Evolutionary conservation across 2,888 invertebrate species (phyloP).

Genomic region (Scaptomyza flava): DNA sequence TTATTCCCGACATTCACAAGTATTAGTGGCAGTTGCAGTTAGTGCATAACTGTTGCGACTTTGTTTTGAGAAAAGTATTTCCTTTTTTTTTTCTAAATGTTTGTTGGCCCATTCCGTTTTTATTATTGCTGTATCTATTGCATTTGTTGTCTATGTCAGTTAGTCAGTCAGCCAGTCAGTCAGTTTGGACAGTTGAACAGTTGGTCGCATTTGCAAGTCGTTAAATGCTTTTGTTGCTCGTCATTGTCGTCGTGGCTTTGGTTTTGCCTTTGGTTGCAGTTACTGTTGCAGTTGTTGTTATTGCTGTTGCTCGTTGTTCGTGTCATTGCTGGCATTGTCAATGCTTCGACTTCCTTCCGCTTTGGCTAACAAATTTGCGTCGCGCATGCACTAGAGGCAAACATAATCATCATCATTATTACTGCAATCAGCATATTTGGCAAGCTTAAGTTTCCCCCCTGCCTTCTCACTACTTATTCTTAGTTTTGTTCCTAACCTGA

Average conservation of each 20-base stretch:
- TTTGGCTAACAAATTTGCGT: constrained; percentile 77
- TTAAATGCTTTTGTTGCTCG: constrained; percentile 73
- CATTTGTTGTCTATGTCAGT: constrained; percentile 66
- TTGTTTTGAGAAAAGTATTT: constrained; percentile 1
- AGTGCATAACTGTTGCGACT: constrained; percentile 28
- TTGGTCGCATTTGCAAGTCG: constrained; percentile 72
- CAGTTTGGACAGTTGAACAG: constrained; percentile 9
- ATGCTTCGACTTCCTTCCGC: constrained; percentile 76
- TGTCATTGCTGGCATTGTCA: constrained; percentile 75
- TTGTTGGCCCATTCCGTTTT: not conserved
- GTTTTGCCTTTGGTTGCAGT: not conserved
- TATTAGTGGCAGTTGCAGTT: not conserved
- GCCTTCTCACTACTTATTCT: constrained; percentile 16
- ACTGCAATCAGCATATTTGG: constrained; percentile 77
- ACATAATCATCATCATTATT: constrained; percentile 79
- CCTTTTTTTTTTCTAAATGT: no score
- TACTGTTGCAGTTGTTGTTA: constrained; percentile 6
- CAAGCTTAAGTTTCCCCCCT: constrained; percentile 53
- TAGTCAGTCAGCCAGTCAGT: constrained; percentile 49
- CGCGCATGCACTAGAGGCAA: constrained; percentile 73
- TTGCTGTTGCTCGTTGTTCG: constrained; percentile 45
- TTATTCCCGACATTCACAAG: not conserved
- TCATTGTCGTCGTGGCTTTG: constrained; percentile 34
- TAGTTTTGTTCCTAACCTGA: constrained; percentile 43
- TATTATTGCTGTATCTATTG: constrained; percentile 28